Evolutionary conservation across 92 coral and sea anemone species (phyloP), one percentile per base, ranked within the genome.

Genomic region (Siderastrea radians): DNA sequence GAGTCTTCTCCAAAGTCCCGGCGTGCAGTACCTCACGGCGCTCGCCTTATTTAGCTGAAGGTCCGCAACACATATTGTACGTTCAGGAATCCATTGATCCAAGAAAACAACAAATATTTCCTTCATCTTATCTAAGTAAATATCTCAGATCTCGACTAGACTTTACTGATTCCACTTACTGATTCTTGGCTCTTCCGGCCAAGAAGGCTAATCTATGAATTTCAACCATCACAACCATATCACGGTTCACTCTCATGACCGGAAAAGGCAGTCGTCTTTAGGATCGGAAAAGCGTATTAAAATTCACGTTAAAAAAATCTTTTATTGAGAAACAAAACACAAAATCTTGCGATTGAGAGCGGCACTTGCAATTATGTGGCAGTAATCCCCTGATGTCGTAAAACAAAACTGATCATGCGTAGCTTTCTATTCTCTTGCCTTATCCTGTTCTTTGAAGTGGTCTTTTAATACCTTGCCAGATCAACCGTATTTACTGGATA

Each of bases 1-100:
- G 49, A 1, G 19, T n/a, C 59, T 58, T 4, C 14, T 15, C 16
- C 47, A 9, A 6, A 15, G 1, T 15, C 45, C 38, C 38, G 38
- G 38, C 54, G 66, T 68, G 77, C 85, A 3, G 44, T 55, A 11
- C 47, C 67, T 67, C 75, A 81, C 76, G 66, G 8, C 66, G 1
- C 16, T 7, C 5, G 12, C 66, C 14, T 10, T 48, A 14, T 16
- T 44, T 57, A 4, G 68, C 53, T 19, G 43, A 2, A n/a, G 52
- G 66, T 13, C 66, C 19, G 26, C 14, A 61, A 14, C 66, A 61
- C 66, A 50, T 71, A 46, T 71, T 43, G n/a, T 13, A 71, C 53
- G 55, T 8, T 15, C 9, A 72, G 77, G 77, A 72, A 72, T 51
- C 9, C 4, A 46, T 3, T 68, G 6, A 48, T n/a, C 44, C 58